phyloP scores from a whole-genome alignment of 2,113 vertebrate species.

The Rostratula benghalensis region DNA sequence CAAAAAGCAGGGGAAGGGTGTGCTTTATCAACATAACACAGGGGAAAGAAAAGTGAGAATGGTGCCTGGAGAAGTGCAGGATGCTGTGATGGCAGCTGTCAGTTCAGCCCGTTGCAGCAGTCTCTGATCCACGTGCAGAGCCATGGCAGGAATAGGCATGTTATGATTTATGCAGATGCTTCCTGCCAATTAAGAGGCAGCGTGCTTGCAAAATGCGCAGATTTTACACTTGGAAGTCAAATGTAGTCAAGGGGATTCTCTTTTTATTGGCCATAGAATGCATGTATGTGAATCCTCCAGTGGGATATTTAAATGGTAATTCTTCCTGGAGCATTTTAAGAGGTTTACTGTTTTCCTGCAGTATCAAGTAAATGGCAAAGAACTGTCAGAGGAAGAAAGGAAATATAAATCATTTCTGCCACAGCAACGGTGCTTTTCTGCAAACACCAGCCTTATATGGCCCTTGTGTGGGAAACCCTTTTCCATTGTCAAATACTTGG shows the following conservation, averaged over 20 bases:
- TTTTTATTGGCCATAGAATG: background rate
- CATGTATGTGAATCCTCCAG: background rate
- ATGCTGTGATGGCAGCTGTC: background rate
- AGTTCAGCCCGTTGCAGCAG: fast-evolving
- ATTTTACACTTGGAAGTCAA: background rate
- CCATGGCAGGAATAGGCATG: background rate
- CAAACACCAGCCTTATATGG: background rate
- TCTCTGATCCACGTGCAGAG: background rate
- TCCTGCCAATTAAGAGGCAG: background rate
- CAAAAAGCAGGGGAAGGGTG: background rate
- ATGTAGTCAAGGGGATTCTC: background rate
- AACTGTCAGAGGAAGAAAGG: background rate
- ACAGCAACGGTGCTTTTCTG: background rate
- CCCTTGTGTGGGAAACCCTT: background rate
- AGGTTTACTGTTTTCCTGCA: background rate
- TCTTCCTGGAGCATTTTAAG: background rate
- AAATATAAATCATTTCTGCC: background rate
- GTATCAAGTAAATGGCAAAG: background rate
- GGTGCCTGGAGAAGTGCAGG: background rate
- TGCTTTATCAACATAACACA: fast-evolving
- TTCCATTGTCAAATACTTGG: background rate
- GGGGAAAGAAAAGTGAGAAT: background rate
- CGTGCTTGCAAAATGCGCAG: background rate
- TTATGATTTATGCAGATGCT: background rate
- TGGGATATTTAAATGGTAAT: background rate